phyloP scores from a whole-genome alignment of 2,888 invertebrate species.

The Metopia argyrocephala region DNA sequence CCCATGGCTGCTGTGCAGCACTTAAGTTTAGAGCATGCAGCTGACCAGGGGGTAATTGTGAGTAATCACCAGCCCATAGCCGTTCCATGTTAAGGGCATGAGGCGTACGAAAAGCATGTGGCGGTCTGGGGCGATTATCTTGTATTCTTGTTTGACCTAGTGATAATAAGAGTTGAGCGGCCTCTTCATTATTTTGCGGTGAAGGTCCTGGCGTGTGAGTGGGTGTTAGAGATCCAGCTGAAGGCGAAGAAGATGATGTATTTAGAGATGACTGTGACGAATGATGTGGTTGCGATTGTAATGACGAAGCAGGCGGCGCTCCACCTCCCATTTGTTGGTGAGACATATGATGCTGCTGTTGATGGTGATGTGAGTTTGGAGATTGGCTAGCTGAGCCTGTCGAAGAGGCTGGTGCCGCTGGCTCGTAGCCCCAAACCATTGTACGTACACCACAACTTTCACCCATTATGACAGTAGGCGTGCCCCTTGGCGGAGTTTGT shows the following conservation, averaged over 20 bases:
- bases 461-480: conserved; percentile 95
- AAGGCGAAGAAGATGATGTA: conserved; percentile 79
- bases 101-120: conserved; percentile 79
- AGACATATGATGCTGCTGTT: conserved; percentile 60
- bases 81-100: conserved; percentile 93
- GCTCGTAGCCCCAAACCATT: conserved; percentile 83
- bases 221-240: conserved; percentile 77
- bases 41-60: conserved; percentile 90
- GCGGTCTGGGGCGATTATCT: conserved; percentile 76
- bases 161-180: conserved; percentile 86
- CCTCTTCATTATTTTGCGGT: conserved; percentile 81
- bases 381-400: conserved; percentile 62
- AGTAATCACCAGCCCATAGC: conserved; percentile 92
- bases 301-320: conserved; percentile 65
- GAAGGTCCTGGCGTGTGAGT: conserved; percentile 78
- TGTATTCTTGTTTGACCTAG: conserved; percentile 84
- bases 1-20: conserved; percentile 80
- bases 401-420: conserved; percentile 78
- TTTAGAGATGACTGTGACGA: conserved; percentile 69
- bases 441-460: conserved; percentile 92
- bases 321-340: conserved; percentile 67
- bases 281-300: conserved; percentile 68
- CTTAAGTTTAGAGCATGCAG: conserved; percentile 88
- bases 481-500: conserved; percentile 80
- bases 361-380: conserved; percentile 63